phyloP scores from a whole-genome alignment of 2,113 vertebrate genomes.

The Pica pica region DNA sequence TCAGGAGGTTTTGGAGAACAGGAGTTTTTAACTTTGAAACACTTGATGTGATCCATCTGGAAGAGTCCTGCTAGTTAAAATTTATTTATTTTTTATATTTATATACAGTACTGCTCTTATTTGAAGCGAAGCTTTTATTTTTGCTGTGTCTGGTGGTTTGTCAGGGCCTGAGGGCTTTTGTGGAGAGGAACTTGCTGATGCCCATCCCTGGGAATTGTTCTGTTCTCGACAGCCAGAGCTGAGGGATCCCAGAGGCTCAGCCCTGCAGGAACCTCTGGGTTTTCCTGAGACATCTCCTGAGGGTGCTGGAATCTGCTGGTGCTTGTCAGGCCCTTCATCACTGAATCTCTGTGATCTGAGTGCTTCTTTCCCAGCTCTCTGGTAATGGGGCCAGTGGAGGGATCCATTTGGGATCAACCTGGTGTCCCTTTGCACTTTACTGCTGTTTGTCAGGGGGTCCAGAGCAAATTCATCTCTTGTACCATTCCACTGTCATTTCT shows the following conservation, averaged over 20 bases:
- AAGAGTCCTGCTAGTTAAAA: not conserved
- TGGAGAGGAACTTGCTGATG: not conserved
- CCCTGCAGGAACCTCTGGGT: not conserved
- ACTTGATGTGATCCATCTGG: not conserved
- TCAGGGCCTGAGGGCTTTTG: not conserved
- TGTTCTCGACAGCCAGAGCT: not conserved
- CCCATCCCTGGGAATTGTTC: not conserved
- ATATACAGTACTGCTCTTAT: rapidly evolving
- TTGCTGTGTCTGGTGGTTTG: not conserved
- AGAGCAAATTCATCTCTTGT: not conserved
- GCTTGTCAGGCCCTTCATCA: not conserved
- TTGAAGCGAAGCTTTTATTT: not conserved
- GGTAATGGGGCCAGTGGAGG: rapidly evolving
- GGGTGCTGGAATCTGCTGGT: not conserved
- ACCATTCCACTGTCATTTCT: not conserved
- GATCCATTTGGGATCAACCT: not conserved
- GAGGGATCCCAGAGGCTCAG: not conserved
- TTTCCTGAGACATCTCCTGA: not conserved
- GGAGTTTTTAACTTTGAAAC: not conserved
- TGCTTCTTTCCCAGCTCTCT: rapidly evolving
- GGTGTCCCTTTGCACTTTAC: not conserved
- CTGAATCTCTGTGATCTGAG: not conserved
- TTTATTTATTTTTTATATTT: not conserved
- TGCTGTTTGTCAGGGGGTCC: not conserved
- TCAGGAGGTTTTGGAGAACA: not conserved